phyloP scores from a whole-genome alignment of 2,888 invertebrate species.

The Zygogramma bicolorata region DNA sequence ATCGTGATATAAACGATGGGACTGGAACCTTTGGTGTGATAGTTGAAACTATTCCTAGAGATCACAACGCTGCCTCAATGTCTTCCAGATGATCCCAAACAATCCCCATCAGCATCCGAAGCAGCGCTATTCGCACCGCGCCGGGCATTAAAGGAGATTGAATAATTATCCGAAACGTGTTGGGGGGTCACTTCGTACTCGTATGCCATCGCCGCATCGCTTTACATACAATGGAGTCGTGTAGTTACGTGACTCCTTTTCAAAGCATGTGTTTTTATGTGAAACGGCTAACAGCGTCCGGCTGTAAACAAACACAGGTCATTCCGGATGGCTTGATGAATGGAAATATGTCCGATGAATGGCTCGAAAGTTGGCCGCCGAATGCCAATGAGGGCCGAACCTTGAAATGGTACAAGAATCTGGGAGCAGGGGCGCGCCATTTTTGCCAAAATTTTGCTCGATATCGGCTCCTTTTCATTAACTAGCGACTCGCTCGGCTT shows the following conservation, averaged over 20 bases:
- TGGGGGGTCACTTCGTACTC: slow-evolving; percentile 62
- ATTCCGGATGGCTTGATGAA: slow-evolving; percentile 58
- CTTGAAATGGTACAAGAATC: slow-evolving; percentile 31
- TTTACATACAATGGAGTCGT: slow-evolving; percentile 66
- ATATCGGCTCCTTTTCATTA: too few relatives aligned
- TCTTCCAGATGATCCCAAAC: too few relatives aligned
- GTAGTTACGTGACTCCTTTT: slow-evolving; percentile 64
- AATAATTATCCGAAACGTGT: slow-evolving; percentile 65
- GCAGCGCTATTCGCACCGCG: slow-evolving; percentile 16
- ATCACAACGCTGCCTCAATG: too few relatives aligned
- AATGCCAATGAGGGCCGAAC: slow-evolving; percentile 57
- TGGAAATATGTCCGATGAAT: slow-evolving; percentile 58
- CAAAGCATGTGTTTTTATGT: slow-evolving; percentile 62
- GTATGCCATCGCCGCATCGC: slow-evolving; percentile 59
- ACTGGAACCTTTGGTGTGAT: too few relatives aligned
- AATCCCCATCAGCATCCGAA: slow-evolving; percentile 5
- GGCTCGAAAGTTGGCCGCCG: slow-evolving; percentile 52
- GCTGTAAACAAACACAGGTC: slow-evolving; percentile 47
- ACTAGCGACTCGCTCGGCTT: too few relatives aligned
- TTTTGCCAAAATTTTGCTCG: background rate
- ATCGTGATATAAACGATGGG: too few relatives aligned
- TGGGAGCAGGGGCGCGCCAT: background rate
- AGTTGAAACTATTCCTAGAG: too few relatives aligned
- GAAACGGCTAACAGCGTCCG: slow-evolving; percentile 48
- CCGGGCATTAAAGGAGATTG: slow-evolving; percentile 51